Evolutionary conservation across 2,113 vertebrate genomes (phyloP), one percentile per base, ranked within the genome.

Genomic region (Ovis canadensis): DNA sequence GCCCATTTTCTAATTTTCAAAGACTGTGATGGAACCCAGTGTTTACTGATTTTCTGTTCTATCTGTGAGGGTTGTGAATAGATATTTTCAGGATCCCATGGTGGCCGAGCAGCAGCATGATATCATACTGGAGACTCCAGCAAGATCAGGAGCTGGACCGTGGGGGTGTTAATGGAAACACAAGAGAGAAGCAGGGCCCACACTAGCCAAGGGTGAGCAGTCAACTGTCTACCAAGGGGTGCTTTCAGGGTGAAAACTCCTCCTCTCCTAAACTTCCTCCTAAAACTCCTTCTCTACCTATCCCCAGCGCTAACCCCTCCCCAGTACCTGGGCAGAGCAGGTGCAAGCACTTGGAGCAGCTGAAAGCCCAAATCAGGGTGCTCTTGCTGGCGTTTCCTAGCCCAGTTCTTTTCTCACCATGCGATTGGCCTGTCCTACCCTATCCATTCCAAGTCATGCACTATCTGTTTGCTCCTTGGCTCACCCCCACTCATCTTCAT

Each of bases 41-140:
- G 50, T 85, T 94, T 94, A 95, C 86, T 92, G 93, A 80, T 89
- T 71, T 95, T 71, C 71, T 82, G 48, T 71, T 90, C 78, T n/a
- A 80, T 84, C 84, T 86, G 25, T 77, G 14, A n/a, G 25, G 10
- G 31, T 71, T 92, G 31, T 21, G 6, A 92, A 57, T 94, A 92
- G 86, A 82, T 91, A 82, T 67, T 95, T 92, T 86, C 60, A 82
- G 83, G 85, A 67, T 83, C 27, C 80, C 62, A 27, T 31, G 40
- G 67, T 85, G 62, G 71, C n/a, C 40, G 27, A 88, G 19, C 62
- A 78, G 45, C 33, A 96, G 52, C 36, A 77, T 82, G 40, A 81
- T 82, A 33, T 78, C 78, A 78, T 59, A 9, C n/a, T 17, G 40
- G 74, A 96, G 62, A 52, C 36, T 85, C 23, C 13, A 33, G 45